Conservation (phyloP, 2,113 vertebrate species). For the Epinephelus moara region DNA sequence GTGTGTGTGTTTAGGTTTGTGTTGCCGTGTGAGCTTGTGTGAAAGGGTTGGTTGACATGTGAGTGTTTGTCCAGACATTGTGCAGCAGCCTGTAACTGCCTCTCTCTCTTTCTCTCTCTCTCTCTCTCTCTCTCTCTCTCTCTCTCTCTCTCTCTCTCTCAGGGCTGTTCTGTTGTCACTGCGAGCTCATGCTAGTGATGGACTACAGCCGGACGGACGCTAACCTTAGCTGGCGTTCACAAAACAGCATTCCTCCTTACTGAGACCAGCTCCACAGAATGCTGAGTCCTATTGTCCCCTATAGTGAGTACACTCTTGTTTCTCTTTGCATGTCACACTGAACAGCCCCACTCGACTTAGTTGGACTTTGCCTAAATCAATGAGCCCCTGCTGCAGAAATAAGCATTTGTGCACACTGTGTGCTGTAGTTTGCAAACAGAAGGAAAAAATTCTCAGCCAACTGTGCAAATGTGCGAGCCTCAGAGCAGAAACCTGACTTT, state of each 20-base stretch:
- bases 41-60: constrained; percentile 68
- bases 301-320: constrained; percentile 84
- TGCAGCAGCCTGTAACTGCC: constrained; percentile 73
- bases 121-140: constrained; percentile 40
- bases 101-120: constrained; percentile 28
- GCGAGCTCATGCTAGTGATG: constrained; percentile 81
- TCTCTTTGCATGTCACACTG: constrained; percentile 35
- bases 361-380: constrained; percentile 79
- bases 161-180: constrained; percentile 77
- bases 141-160: constrained; percentile 44
- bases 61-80: constrained; percentile 73
- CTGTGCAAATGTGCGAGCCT: constrained; percentile 23
- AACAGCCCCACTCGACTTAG: constrained; percentile 34
- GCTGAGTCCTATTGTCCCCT: constrained; percentile 89
- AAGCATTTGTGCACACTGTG: constrained; percentile 37
- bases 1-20: constrained; percentile 52
- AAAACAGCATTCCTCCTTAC: constrained; percentile 81
- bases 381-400: constrained; percentile 36
- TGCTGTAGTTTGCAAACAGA: constrained; percentile 48
- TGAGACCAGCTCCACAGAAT: constrained; percentile 87
- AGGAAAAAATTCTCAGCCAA: constrained; percentile 12
- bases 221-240: constrained; percentile 81
- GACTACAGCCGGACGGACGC: constrained; percentile 81
- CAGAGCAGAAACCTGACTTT: constrained; percentile 31
- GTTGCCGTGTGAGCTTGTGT: constrained; percentile 50